Percentiles rank a stretch among this genome's conserved stretches.
Evolutionary conservation across 2,888 invertebrate species (phyloP).

Genomic region (Desoria tigrina): DNA sequence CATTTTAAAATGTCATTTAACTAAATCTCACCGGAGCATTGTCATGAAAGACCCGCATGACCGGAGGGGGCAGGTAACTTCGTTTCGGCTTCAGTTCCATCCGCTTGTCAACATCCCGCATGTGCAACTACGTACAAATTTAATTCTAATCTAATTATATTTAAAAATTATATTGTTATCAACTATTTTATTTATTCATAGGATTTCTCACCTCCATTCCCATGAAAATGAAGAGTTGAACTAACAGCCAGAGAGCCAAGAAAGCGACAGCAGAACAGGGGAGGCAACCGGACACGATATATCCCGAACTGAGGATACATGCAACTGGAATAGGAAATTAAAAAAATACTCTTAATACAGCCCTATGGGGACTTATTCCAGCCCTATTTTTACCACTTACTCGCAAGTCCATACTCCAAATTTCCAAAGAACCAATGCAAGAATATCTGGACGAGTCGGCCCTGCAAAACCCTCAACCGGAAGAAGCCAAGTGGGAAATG

Average conservation of each 20-base stretch:
- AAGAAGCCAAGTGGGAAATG: slow-evolving; percentile 30
- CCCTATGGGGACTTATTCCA: background rate
- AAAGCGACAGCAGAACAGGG: slow-evolving; percentile 25
- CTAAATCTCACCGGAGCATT: slow-evolving; percentile 36
- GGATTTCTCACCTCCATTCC: slow-evolving; percentile 30
- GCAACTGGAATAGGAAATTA: slow-evolving; percentile 9
- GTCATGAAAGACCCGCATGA: slow-evolving; percentile 35
- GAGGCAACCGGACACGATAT: slow-evolving; percentile 17
- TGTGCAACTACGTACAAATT: slow-evolving; percentile 23
- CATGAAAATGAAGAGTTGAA: slow-evolving; percentile 25
- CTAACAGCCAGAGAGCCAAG: slow-evolving; percentile 12
- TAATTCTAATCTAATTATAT: background rate
- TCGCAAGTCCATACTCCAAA: slow-evolving; percentile 32
- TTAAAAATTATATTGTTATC: background rate
- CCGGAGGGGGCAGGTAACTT: slow-evolving; percentile 32
- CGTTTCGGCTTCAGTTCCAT: slow-evolving; percentile 26
- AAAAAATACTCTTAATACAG: background rate
- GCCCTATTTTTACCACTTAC: slow-evolving; percentile 7
- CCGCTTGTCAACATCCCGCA: slow-evolving; percentile 27
- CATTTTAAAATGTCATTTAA: too few species aligned
- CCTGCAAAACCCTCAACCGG: slow-evolving; percentile 16
- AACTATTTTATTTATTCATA: background rate
- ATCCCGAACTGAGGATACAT: slow-evolving; percentile 22
- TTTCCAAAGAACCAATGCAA: slow-evolving; percentile 37
- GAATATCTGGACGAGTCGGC: slow-evolving; percentile 30